A percentile compares a stretch with the other conserved stretches of the same genome.
These are phyloP conservation scores for Pardalotus punctatus DNA, from an alignment of 2,113 vertebrate species.

Conservation along the genomic window DNA sequence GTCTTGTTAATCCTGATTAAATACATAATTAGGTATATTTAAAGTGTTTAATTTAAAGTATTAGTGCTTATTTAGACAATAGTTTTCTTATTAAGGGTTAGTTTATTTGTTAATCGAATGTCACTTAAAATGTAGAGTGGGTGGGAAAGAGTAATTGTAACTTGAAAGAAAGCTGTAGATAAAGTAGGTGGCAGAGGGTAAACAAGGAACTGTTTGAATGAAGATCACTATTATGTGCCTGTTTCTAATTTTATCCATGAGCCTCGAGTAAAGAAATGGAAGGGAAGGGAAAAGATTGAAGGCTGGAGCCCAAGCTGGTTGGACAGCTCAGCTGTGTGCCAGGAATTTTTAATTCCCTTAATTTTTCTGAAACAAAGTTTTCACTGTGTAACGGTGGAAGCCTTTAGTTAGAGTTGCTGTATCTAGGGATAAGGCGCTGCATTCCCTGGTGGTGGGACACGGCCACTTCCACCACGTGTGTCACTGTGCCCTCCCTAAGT, in stretches of 20 bases:
- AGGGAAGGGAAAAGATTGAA: background rate
- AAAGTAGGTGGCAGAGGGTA: conserved; percentile 28
- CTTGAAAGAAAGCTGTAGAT: conserved; percentile 45
- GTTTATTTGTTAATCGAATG: conserved; percentile 50
- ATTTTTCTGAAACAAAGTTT: background rate
- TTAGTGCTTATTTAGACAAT: conserved; percentile 59
- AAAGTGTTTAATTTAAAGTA: conserved; percentile 49
- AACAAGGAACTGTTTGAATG: conserved; percentile 11
- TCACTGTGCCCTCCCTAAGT: background rate
- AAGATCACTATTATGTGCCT: background rate
- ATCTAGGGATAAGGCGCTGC: background rate
- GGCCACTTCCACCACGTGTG: fast-evolving
- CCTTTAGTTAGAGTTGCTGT: background rate
- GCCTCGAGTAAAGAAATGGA: background rate
- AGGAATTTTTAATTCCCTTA: background rate
- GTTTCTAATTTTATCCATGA: conserved; percentile 12
- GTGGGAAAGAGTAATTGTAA: conserved; percentile 34
- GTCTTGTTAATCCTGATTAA: conserved; percentile 42
- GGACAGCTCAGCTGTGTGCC: fast-evolving
- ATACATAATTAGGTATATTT: conserved; percentile 52
- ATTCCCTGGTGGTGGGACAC: background rate
- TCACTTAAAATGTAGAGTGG: conserved; percentile 37
- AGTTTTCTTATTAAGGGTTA: conserved; percentile 53
- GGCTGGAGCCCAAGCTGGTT: background rate
- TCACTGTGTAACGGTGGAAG: background rate